A percentile compares a stretch with the other conserved stretches of the same genome.
Evolutionary conservation across 2,797 vertebrate species (phyloP).

Genomic region (Mormyrus hasselquistii): DNA sequence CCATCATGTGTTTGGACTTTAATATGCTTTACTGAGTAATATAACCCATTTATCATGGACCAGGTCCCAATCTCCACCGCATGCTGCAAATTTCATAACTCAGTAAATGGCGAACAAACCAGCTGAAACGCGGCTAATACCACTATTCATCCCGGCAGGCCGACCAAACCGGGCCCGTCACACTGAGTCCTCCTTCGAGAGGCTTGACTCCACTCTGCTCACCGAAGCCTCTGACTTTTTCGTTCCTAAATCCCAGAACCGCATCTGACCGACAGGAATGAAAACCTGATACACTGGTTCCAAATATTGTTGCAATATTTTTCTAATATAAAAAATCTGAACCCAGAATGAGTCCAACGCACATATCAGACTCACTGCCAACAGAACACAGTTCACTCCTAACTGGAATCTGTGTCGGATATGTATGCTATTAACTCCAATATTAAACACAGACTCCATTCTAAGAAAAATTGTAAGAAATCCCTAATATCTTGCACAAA

Average conservation of each 20-base stretch:
- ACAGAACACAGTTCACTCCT: neutral
- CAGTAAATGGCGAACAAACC: conserved; percentile 46
- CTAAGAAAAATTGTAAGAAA: neutral
- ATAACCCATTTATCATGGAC: conserved; percentile 59
- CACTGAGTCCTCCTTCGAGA: conserved; percentile 26
- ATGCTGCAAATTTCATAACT: conserved; percentile 56
- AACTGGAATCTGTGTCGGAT: neutral
- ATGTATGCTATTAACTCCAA: neutral
- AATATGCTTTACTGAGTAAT: conserved; percentile 60
- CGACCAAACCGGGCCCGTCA: conserved; percentile 40
- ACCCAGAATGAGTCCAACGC: neutral
- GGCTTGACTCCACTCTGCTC: conserved; percentile 32
- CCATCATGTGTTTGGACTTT: conserved; percentile 58
- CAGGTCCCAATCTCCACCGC: conserved; percentile 45
- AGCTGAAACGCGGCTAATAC: conserved; percentile 51
- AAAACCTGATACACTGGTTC: neutral
- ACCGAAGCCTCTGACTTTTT: conserved; percentile 30
- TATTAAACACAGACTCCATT: neutral
- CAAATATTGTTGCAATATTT: neutral
- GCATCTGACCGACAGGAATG: conserved; percentile 23
- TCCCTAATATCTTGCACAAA: neutral
- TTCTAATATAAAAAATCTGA: neutral
- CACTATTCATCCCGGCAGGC: conserved; percentile 54
- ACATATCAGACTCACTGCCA: neutral
- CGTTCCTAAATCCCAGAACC: conserved; percentile 38